These are phyloP conservation scores for Formica exsecta DNA, from an alignment of 1,140 invertebrate genomes.

Conservation along the genomic window DNA sequence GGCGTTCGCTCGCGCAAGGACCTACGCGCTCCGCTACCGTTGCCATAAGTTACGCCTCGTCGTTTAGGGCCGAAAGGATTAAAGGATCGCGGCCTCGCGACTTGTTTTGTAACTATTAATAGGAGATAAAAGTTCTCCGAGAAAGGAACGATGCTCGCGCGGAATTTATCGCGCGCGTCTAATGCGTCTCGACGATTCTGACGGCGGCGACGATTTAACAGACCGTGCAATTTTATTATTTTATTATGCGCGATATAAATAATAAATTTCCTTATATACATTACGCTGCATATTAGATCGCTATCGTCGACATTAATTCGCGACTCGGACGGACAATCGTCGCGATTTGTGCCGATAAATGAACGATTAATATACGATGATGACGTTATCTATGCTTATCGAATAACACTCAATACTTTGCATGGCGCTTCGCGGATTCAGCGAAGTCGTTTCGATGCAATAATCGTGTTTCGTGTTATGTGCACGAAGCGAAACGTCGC, in stretches of 20 bases:
- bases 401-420: constrained; percentile 17
- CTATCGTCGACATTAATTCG: constrained; percentile 36
- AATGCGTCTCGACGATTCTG: constrained; percentile 46
- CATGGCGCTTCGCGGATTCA: constrained; percentile 60
- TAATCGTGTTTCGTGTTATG: constrained; percentile 48
- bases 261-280: too few relatives aligned
- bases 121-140: constrained; percentile 29
- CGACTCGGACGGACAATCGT: constrained; percentile 1
- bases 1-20: constrained; percentile 32
- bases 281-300: not conserved
- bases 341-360: not conserved
- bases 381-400: not conserved
- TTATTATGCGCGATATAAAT: constrained; percentile 45
- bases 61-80: constrained; percentile 51
- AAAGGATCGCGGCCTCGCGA: constrained; percentile 43
- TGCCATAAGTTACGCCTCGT: constrained; percentile 59
- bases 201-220: constrained; percentile 48
- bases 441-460: constrained; percentile 40
- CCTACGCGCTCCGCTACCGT: constrained; percentile 9
- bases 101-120: constrained; percentile 55
- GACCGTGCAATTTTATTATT: constrained; percentile 62
- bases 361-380: constrained; percentile 32
- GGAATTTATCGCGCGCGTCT: constrained; percentile 55
- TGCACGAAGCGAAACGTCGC: not conserved
- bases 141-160: constrained; percentile 29